Base-by-base conservation (phyloP, 23 tunicate species). In the Ascidia mentula region DNA sequence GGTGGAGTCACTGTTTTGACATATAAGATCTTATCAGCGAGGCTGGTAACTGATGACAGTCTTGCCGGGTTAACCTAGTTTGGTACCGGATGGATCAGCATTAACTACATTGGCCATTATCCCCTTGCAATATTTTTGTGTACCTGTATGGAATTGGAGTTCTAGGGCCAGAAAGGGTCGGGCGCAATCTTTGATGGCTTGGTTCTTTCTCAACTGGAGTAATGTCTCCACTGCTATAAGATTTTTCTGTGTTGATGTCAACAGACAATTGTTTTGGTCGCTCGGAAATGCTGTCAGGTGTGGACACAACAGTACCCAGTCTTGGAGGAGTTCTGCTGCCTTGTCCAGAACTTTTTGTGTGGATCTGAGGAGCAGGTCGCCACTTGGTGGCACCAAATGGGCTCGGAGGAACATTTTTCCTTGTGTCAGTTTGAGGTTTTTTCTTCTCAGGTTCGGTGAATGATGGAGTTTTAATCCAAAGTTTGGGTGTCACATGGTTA, bases 171-270 rank as follows among this genome's bases (percentile, higher is more conserved):
- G 65, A 53, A 53, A 53, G 65, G 1, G 65, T 53, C 24, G 65
- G 65, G 1, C 65, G 7, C 7, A 53, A 53, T 53, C 13, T 53
- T 53, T 20, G 24, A 53, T 53, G 22, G 12, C 28, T 20, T 53
- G 65, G 65, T 53, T 53, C 65, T 53, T 53, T 53, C 65, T 53
- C 24, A n/a, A n/a, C n/a, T n/a, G n/a, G n/a, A n/a, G n/a, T n/a
- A n/a, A n/a, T n/a, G n/a, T n/a, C n/a, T n/a, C n/a, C n/a, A 53
- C 24, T 9, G 24, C 1, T 53, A 20, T 53, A 3, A 26, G 12
- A 26, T 9, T 6, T 53, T 53, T 20, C 7, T 1, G 65, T 53
- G 22, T 53, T 9, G 7, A 9, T 53, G 12, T 53, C 65, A 53
- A 20, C 13, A 3, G 22, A 26, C 1, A 28, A 9, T 3, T 20